Conservation (phyloP, 2,797 vertebrate genomes). For the Sebastes miniatus region DNA sequence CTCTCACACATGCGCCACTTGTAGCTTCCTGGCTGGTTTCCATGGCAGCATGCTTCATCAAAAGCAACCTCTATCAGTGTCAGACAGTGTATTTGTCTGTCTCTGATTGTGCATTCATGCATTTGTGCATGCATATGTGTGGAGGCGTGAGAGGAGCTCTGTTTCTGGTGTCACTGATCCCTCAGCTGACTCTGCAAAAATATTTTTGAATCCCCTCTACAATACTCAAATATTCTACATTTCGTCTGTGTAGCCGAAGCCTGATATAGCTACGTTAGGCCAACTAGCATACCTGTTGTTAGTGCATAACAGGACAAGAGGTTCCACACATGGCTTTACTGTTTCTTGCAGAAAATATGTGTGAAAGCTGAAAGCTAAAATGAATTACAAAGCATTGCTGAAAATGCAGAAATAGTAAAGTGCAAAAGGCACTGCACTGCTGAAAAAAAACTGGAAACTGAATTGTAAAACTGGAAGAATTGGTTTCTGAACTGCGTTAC, state of each 20-base stretch:
- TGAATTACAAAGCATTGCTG: too few species aligned
- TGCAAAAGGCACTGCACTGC: too few species aligned
- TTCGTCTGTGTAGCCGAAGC: not conserved
- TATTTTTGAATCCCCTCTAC: not conserved
- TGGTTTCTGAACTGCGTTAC: too few species aligned
- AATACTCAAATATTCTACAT: not conserved
- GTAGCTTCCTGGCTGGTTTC: constrained; percentile 74
- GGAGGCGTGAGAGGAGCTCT: not conserved
- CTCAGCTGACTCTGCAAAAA: constrained; percentile 34
- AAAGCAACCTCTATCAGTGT: constrained; percentile 58
- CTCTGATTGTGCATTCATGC: not conserved
- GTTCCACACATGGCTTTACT: not conserved
- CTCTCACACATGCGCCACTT: not conserved
- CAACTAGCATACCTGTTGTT: not conserved
- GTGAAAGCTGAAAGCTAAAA: too few species aligned
- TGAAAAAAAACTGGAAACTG: too few species aligned
- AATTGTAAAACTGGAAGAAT: too few species aligned
- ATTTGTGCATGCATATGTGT: not conserved
- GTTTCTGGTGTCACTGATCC: not conserved
- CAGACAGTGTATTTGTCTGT: not conserved
- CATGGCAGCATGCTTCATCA: constrained; percentile 76
- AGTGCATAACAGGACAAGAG: not conserved
- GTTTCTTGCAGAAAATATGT: too few species aligned
- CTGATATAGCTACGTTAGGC: not conserved
- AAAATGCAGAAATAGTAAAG: too few species aligned